phyloP scores from a whole-genome alignment of 2,888 invertebrate species.

The Phalangium opilio region DNA sequence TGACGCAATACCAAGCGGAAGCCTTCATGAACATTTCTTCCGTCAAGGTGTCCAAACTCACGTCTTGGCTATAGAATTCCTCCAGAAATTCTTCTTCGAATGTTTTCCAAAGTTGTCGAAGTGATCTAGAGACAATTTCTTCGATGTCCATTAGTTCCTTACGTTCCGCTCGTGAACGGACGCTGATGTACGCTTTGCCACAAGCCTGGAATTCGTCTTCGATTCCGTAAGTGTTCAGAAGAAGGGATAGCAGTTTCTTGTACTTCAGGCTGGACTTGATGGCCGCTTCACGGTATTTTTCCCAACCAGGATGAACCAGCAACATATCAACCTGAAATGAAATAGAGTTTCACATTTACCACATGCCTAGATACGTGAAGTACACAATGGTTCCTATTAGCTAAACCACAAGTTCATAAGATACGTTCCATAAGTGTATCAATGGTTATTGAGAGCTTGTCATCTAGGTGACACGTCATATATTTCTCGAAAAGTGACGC shows the following conservation, averaged over 20 bases:
- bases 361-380: no score
- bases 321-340: constrained; percentile 10
- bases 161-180: constrained; percentile 11
- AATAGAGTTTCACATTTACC: no score
- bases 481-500: no score
- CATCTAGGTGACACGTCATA: no score
- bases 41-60: no score
- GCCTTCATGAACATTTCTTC: constrained; percentile 7
- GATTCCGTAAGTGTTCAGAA: constrained; percentile 16
- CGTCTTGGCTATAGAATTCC: constrained; percentile 5
- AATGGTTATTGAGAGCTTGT: no score
- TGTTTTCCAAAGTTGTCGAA: constrained; percentile 6
- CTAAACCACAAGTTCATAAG: no score
- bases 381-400: no score
- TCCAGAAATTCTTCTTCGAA: constrained; percentile 11
- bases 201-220: constrained; percentile 15
- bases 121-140: constrained; percentile 6
- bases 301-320: constrained; percentile 17
- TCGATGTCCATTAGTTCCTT: constrained; percentile 13
- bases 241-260: constrained; percentile 5
- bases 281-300: constrained; percentile 13
- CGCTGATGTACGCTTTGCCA: constrained; percentile 10
- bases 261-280: constrained; percentile 10
- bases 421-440: no score
- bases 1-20: constrained; percentile 14